These are phyloP conservation scores for Drosophila nigricruria DNA, from an alignment of 2,888 invertebrate genomes.

Conservation along the genomic window DNA sequence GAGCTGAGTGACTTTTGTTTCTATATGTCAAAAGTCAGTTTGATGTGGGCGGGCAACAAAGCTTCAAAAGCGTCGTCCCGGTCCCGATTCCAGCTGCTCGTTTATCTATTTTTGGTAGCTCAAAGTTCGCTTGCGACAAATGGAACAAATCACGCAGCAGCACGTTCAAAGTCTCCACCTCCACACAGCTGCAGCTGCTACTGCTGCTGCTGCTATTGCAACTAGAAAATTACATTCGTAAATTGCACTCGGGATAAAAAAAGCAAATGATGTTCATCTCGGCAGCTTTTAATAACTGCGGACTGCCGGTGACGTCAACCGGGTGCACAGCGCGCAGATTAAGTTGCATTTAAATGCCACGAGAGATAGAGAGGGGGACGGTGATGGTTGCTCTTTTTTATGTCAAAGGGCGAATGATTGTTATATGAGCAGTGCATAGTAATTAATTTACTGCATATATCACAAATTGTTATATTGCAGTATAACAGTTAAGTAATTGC, in stretches of 20 bases:
- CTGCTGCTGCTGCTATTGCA: neutral
- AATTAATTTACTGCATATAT: neutral
- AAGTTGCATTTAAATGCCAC: constrained; percentile 56
- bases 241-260: constrained; percentile 6
- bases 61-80: constrained; percentile 11
- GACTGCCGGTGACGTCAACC: constrained; percentile 5
- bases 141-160: constrained; percentile 10
- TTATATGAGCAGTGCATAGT: neutral
- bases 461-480: neutral
- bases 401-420: constrained; percentile 2
- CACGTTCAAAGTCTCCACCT: neutral
- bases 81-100: constrained; percentile 4
- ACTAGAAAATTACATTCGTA: constrained; percentile 9
- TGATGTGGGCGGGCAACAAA: constrained; percentile 18
- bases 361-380: neutral
- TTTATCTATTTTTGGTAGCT: constrained; percentile 57
- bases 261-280: constrained; percentile 9
- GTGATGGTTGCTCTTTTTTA: neutral
- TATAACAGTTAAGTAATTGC: neutral
- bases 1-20: constrained; percentile 16
- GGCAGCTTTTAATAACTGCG: constrained; percentile 11
- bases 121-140: constrained; percentile 40
- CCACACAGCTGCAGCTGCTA: neutral
- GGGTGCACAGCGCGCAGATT: constrained; percentile 21
- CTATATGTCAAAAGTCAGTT: constrained; percentile 54